Base-by-base conservation (phyloP, 2,113 vertebrate genomes). In the Capricornis sumatraensis region DNA sequence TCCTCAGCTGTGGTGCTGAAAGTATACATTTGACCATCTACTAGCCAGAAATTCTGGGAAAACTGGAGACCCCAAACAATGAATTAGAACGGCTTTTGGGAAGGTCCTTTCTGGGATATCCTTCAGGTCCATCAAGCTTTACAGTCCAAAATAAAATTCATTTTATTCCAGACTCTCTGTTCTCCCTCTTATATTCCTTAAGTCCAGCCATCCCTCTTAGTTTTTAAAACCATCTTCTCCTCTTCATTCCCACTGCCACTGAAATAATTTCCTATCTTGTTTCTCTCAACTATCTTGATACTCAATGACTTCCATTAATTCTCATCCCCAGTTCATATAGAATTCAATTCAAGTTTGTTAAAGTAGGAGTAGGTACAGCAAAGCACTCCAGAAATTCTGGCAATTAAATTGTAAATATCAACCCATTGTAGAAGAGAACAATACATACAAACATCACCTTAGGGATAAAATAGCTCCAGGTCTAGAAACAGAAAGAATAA, bases 1-100 rank as follows among this genome's bases (percentile, higher is more conserved):
- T 96, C 94, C 89, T 74, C 17, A 21, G 13, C 0, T 55, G n/a
- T 67, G 86, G 95, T 95, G 60, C 92, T 97, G 94, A 96, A 93
- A 93, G 21, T 0, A 55, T 92, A 89, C 62, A 30, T 87, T 94
- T 40, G 40, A 82, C 33, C 4, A n/a, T 86, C 30, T 53, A 0
- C 67, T 91, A 45, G 62, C 27, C 21, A 33, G 33, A 89, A 55
- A 60, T 94, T 87, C 71, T 90, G 30, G 64, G 94, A 83, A 93
- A 14, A 62, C 36, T 25, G 4, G 14, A 43, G 19, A 93, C 16
- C 30, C 60, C 84, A 45, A 90, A 36, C 23, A 81, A 82, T 58
- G 40, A 91, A 33, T 64, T 74, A 94, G 7, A 91, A 85, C 3
- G 45, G 57, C 21, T 64, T 76, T 11, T 7, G 33, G 47, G 36